Evolutionary conservation across 1,140 invertebrate genomes (phyloP).

Genomic region (Bombus fervidus): DNA sequence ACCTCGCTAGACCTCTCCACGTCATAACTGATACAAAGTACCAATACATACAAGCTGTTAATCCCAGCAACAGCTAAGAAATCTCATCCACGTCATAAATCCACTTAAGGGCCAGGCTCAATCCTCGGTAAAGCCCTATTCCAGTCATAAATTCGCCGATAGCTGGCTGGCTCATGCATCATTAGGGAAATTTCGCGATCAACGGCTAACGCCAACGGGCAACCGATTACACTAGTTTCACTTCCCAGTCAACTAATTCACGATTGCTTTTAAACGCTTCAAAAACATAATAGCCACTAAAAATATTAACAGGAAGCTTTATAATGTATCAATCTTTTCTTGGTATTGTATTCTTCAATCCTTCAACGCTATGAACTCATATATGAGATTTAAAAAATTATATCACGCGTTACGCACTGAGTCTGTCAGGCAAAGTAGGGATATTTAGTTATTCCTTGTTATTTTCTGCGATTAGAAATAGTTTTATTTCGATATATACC

Average conservation of each 20-base stretch:
- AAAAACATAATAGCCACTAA: too few relatives aligned
- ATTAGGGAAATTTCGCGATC: background rate
- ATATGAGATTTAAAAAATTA: too few relatives aligned
- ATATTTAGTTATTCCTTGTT: too few relatives aligned
- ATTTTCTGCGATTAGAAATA: too few relatives aligned
- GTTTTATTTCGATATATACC: too few relatives aligned
- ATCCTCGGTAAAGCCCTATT: constrained; percentile 5
- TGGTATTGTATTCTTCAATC: too few relatives aligned
- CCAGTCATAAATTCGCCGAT: constrained; percentile 5
- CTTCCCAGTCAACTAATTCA: constrained; percentile 47
- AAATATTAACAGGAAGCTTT: too few relatives aligned
- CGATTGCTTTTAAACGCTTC: too few relatives aligned
- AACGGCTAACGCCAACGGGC: constrained; percentile 35
- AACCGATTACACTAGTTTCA: constrained; percentile 47
- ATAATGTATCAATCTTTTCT: too few relatives aligned
- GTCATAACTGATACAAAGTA: background rate
- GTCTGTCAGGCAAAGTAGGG: too few relatives aligned
- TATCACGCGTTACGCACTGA: accelerated
- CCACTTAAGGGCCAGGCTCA: background rate
- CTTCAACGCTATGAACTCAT: too few relatives aligned
- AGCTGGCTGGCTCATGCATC: background rate
- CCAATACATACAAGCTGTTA: constrained; percentile 3
- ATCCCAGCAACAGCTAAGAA: constrained; percentile 16
- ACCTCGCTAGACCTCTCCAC: background rate
- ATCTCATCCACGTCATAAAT: constrained; percentile 20